phyloP scores from a whole-genome alignment of 2,888 invertebrate species.

The Epirrhoe alternata region DNA sequence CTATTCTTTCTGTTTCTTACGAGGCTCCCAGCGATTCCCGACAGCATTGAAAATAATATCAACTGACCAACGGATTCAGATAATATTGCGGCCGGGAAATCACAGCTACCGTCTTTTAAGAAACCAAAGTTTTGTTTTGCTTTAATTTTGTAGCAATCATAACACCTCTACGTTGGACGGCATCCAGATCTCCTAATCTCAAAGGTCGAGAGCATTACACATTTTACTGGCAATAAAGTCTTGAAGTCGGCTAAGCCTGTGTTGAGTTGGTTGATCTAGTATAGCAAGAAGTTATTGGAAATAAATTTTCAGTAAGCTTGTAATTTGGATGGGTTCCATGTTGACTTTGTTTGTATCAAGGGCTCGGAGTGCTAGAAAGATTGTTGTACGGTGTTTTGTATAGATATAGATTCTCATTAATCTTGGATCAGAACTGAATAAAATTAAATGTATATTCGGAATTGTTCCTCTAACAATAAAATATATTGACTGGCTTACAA shows the following conservation, averaged over 20 bases:
- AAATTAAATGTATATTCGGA: too few relatives aligned
- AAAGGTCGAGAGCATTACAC: slow-evolving; percentile 38
- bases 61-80: not conserved
- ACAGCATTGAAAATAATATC: too few relatives aligned
- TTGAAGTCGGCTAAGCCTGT: slow-evolving; percentile 38
- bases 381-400: not conserved
- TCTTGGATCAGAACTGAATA: too few relatives aligned
- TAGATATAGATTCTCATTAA: too few relatives aligned
- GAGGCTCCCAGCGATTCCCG: too few relatives aligned
- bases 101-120: not conserved
- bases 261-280: slow-evolving; percentile 37
- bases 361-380: not conserved
- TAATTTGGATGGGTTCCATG: slow-evolving; percentile 43
- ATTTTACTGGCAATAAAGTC: slow-evolving; percentile 45
- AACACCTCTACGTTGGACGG: slow-evolving; percentile 28
- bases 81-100: not conserved
- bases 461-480: too few relatives aligned
- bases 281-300: slow-evolving; percentile 39
- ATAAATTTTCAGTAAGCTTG: slow-evolving; percentile 36
- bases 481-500: too few relatives aligned
- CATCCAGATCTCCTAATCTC: slow-evolving; percentile 28
- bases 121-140: slow-evolving; percentile 18
- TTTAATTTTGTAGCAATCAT: slow-evolving; percentile 31
- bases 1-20: too few relatives aligned
- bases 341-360: slow-evolving; percentile 37